A percentile compares a stretch with the other conserved stretches of the same genome.
Evolutionary conservation across 2,797 vertebrate species (phyloP).

Genomic region (Propithecus deckenii): DNA sequence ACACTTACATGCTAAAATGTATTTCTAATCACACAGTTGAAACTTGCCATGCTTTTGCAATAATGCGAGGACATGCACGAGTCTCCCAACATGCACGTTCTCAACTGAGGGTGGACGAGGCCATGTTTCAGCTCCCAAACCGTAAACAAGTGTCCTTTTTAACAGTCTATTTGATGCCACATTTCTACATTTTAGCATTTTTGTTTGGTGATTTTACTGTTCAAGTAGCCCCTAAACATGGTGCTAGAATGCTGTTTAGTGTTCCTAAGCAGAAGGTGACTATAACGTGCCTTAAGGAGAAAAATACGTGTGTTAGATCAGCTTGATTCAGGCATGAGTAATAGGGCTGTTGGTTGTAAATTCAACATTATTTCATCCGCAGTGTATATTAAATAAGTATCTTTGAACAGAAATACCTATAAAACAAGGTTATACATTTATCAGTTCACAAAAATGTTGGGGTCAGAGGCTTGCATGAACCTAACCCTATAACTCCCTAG

Average conservation of each 20-base stretch:
- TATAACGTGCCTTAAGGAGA: background rate
- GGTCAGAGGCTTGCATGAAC: background rate
- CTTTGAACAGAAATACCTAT: background rate
- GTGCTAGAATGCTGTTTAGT: background rate
- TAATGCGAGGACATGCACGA: background rate
- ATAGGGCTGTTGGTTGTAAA: background rate
- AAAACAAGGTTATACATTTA: background rate
- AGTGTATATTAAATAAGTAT: background rate
- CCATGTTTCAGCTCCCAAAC: background rate
- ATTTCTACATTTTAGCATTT: background rate
- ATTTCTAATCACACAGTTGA: background rate
- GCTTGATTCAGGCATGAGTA: background rate
- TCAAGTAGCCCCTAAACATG: background rate
- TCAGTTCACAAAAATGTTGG: background rate
- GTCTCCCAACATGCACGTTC: background rate
- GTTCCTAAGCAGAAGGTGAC: background rate
- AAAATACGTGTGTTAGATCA: background rate
- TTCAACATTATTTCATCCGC: background rate
- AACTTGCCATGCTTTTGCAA: fast-evolving
- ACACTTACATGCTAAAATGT: background rate
- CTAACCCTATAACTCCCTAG: background rate
- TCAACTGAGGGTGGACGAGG: background rate
- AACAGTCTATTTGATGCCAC: background rate
- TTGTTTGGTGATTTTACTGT: background rate
- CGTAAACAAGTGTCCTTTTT: background rate